Base-by-base conservation (phyloP, 2,888 invertebrate genomes). In the Acrobasis consociella region DNA sequence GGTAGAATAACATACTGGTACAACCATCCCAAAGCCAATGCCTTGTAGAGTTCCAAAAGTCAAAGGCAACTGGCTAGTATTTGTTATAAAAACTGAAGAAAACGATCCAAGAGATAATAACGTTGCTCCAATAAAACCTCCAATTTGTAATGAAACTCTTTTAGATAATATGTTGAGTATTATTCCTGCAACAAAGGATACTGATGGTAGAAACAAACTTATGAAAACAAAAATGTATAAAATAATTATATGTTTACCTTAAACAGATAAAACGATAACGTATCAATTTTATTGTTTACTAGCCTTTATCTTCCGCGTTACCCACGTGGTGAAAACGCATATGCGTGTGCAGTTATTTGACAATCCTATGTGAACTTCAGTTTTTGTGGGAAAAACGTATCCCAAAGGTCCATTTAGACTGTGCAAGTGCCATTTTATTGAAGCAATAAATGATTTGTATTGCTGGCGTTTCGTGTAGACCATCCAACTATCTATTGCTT, bases 11-110 rank as follows among this genome's bases (percentile, higher is more conserved):
- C 93, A 93, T 1, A 95, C 93, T 2, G 95, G 94, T 17, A 94
- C 89, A 84, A 95, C 93, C 66, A 95, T 86, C 9, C 95, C 95
- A 59, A 95, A 93, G 8, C 95, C 95, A 16, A 95, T 80, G 70
- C 94, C 94, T 87, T 94, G 93, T 8, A 94, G 73, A 0, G 93
- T 72, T 52, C 94, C 94, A 77, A 93, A 95, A 1, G 94, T 91
- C 0, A 94, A 67, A 1, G 94, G 91, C 67, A 95, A 81, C 71
- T 95, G 94, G 65, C 87, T 87, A 13, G 94, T 88, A 69, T 89
- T 93, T 0, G 89, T 86, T 52, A 94, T 93, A 58, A 94, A 91
- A 38, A 94, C 89, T 0, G 93, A 89, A 39, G 88, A 73, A 50
- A 94, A 85, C 31, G 94, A 93, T 59, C 95, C 94, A 1, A 87